Conservation (phyloP, 2,113 vertebrate species). For the Plecotus auritus region DNA sequence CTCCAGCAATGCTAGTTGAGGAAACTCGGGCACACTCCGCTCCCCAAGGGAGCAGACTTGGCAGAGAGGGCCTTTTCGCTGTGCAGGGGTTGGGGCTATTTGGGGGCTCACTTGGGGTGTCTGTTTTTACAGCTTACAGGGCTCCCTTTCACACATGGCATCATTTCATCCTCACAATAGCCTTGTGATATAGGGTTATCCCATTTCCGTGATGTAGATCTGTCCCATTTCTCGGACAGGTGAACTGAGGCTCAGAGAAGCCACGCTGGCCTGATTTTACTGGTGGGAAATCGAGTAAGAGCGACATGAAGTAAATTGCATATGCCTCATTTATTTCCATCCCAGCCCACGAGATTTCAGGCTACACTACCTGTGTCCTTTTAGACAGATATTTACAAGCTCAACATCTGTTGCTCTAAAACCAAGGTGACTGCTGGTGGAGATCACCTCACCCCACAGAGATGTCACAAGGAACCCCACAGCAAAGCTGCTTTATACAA, state of each 20-base stretch:
- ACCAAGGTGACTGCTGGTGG: neutral
- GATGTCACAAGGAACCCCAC: neutral
- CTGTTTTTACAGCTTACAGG: neutral
- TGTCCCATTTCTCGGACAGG: slow-evolving; percentile 8
- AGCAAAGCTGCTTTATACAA: neutral
- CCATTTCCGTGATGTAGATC: neutral
- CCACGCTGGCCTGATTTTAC: neutral
- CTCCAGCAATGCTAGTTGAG: neutral
- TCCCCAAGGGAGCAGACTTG: neutral
- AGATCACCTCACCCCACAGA: neutral
- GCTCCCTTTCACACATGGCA: neutral
- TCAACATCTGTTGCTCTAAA: slow-evolving; percentile 6
- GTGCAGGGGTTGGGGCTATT: no score
- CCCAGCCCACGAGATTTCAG: neutral
- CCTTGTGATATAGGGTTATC: neutral
- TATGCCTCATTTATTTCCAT: neutral
- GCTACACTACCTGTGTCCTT: neutral
- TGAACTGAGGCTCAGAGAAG: slow-evolving; percentile 27
- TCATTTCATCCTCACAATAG: neutral
- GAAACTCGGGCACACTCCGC: neutral
- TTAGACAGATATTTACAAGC: neutral
- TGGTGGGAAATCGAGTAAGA: neutral
- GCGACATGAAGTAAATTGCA: neutral
- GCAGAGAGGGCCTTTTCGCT: neutral
- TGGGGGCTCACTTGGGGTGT: neutral